Base-by-base conservation (phyloP, 2,113 vertebrate species). In the Neolamprologus kungweensis region DNA sequence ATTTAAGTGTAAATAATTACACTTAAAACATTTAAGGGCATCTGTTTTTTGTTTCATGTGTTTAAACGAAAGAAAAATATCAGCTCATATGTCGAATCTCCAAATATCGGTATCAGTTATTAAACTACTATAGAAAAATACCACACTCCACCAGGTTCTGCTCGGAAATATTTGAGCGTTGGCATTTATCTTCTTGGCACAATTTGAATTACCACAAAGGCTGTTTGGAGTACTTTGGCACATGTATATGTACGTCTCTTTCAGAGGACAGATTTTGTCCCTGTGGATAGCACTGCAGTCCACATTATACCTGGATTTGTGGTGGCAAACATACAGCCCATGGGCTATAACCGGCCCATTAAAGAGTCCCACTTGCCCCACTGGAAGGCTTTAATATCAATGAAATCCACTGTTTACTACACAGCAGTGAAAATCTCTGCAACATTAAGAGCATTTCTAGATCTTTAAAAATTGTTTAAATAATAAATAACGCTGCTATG, bases 61-160 rank as follows among this genome's bases (percentile, higher is more conserved):
- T 45, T 42, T 42, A 40, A 42, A 71, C 0, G 12, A 23, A 71
- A 71, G 21, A 73, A 71, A 73, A 73, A 73, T 73, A 26, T 73
- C 68, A 73, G 40, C 13, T 45, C 13, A 7, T 26, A 26, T 42
- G 37, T 73, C 2, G 3, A 45, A 16, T 42, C 65, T 42, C 65
- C 4, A 73, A 17, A 0, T 75, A 75, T 47, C 0, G 1, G 14
- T 28, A 1, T 47, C 9, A 28, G 42, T 42, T 10, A 1, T 75
- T 47, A 50, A 75, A 75, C 26, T 50, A 19, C 42, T 50, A 50
- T 28, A 12, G 68, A 73, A 75, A 73, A 73, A 28, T 47, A 47
- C 21, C 2, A 42, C 13, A 45, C 35, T 28, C 40, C 14, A 21
- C 21, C 37, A 28, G 14, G 21, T 10, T 73, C 21, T 45, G 23